phyloP scores from a whole-genome alignment of 2,888 invertebrate genomes.

The Leucozona laternaria region DNA sequence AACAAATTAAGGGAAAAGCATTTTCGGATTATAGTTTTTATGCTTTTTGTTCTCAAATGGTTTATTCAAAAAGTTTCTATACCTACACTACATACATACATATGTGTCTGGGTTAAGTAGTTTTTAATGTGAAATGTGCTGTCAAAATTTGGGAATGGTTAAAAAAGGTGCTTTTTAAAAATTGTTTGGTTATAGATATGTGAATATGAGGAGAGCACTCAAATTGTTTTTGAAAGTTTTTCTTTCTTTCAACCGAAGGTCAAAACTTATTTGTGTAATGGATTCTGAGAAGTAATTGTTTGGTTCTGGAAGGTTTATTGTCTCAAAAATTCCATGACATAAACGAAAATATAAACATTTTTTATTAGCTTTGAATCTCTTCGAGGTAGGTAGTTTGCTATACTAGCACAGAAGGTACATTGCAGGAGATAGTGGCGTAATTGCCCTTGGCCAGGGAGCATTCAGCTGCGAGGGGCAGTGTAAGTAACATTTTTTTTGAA shows the following conservation, averaged over 20 bases:
- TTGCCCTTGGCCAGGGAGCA: too few species aligned
- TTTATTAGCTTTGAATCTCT: too few species aligned
- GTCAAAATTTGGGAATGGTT: not conserved
- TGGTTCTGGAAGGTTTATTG: too few species aligned
- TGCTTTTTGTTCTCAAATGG: not conserved
- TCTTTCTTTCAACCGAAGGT: not conserved
- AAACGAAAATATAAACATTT: too few species aligned
- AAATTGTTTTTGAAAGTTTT: not conserved
- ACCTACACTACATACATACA: not conserved
- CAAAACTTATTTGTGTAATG: too few species aligned
- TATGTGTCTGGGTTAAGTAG: slow-evolving; percentile 21
- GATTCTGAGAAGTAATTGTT: too few species aligned
- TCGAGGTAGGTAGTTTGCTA: too few species aligned
- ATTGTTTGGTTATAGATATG: not conserved
- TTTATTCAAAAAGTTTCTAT: not conserved
- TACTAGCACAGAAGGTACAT: too few species aligned
- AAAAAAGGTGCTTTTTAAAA: not conserved
- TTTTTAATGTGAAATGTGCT: slow-evolving; percentile 17
- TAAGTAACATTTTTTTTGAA: too few species aligned
- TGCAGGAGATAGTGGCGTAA: too few species aligned
- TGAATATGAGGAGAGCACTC: not conserved
- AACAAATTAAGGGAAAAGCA: slow-evolving; percentile 53
- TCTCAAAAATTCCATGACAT: not conserved
- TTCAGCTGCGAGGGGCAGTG: too few species aligned
- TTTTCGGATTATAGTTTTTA: not conserved